Evolutionary conservation across 2,113 vertebrate species (phyloP), one percentile per base, ranked within the genome.

Genomic region (Ctenodactylus gundi): DNA sequence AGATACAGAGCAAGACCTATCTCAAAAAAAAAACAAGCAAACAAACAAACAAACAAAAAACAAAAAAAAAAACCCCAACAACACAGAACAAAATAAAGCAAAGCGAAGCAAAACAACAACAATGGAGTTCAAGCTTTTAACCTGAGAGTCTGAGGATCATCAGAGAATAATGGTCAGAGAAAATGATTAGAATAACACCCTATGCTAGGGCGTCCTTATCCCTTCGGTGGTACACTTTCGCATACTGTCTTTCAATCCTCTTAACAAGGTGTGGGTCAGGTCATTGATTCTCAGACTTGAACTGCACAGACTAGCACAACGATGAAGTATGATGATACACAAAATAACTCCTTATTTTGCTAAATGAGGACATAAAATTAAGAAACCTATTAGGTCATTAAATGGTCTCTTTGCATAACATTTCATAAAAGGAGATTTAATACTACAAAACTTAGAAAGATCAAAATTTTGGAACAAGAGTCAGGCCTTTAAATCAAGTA

Each of bases 331-430:
- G 8, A 21, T 49, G 75, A 49, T 15, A 11, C 44, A 7, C 25
- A 25, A 18, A 57, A 68, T 46, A 49, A 15, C 27, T 67, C 34
- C 75, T 94, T 39, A 75, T 83, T 93, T 94, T 94, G 10, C 46
- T 72, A 75, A 84, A 51, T 88, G 83, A 55, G 39, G 64, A 80
- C 7, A 58, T 80, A 68, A 85, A 85, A 95, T 85, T 53, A 93
- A 90, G 58, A 93, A 51, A 81, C 3, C 7, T 82, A 27, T 20
- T 31, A 77, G 70, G 31, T 58, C n/a, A 72, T 58, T n/a, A 67
- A 77, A 29, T 49, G 27, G 53, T 81, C 41, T 89, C 29, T 81
- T 55, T 85, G 85, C 9, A 80, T 34, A 9, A 60, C 73, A 20
- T 39, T 83, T 83, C 25, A 77, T 58, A 57, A 88, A 94, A 72